These are phyloP conservation scores for Eulemur coronatus DNA, from an alignment of 2,797 vertebrate species.

Conservation along the genomic window DNA sequence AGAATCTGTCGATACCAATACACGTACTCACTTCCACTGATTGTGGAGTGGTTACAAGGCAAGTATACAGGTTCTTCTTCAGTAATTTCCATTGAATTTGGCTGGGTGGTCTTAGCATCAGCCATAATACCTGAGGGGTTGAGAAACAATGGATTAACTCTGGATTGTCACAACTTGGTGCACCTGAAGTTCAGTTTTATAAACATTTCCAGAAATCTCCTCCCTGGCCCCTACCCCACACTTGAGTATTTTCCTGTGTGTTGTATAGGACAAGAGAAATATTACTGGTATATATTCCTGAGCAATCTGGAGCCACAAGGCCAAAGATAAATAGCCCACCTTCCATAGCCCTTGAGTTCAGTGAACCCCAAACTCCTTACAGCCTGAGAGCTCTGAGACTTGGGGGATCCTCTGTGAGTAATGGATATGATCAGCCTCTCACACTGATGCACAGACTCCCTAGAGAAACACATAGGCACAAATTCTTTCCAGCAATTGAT, in stretches of 20 bases:
- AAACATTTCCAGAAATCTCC: neutral
- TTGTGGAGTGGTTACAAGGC: slow-evolving; percentile 36
- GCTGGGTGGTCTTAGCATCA: slow-evolving; percentile 59
- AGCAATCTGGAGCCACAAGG: neutral
- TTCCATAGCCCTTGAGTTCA: neutral
- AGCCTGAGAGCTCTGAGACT: neutral
- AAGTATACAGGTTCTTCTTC: slow-evolving; percentile 26
- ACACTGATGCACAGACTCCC: neutral
- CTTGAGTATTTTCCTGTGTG: neutral
- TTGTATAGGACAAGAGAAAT: neutral
- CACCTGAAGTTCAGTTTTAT: neutral
- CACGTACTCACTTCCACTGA: neutral
- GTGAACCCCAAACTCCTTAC: neutral
- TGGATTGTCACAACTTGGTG: neutral
- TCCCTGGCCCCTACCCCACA: neutral
- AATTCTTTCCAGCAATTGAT: neutral
- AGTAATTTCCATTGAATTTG: neutral
- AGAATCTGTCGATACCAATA: slow-evolving; percentile 49
- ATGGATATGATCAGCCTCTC: neutral
- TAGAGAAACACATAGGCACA: neutral
- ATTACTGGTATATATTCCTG: neutral
- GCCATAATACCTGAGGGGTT: neutral
- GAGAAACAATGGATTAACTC: neutral
- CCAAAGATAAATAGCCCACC: neutral
- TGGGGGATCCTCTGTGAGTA: neutral